Conservation (phyloP, 2,888 invertebrate genomes). For the Erebia aethiops region DNA sequence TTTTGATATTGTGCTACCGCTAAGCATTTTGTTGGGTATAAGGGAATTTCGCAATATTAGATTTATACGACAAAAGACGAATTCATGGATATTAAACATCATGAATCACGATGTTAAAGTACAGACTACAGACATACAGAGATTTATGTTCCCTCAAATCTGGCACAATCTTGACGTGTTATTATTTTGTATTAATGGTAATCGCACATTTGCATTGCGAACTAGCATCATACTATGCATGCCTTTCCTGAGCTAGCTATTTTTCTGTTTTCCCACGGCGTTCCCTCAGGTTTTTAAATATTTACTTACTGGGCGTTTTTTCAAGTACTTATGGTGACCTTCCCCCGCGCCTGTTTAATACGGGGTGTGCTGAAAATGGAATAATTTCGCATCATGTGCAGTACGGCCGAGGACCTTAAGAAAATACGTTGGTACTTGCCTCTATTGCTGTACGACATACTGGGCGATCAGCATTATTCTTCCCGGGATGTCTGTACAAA, state of each 20-base stretch:
- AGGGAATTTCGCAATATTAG: background rate
- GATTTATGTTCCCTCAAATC: constrained; percentile 51
- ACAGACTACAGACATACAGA: background rate
- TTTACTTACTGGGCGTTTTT: too few species aligned
- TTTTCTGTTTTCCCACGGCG: too few species aligned
- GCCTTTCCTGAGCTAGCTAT: background rate
- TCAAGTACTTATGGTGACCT: too few species aligned
- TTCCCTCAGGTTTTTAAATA: too few species aligned
- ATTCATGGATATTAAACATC: constrained; percentile 3
- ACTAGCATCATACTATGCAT: background rate
- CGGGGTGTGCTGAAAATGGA: too few species aligned
- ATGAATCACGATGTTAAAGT: background rate
- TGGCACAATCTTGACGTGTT: constrained; percentile 27
- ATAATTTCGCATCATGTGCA: too few species aligned
- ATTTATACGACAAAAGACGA: background rate
- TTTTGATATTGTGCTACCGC: too few species aligned
- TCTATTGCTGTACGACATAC: background rate
- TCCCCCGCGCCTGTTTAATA: too few species aligned
- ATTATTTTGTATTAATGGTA: background rate
- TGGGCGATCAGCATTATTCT: background rate
- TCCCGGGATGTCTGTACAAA: background rate
- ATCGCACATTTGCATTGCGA: background rate
- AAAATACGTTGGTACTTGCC: background rate
- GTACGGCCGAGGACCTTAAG: background rate
- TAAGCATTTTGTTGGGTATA: background rate